Percentiles rank a stretch among this genome's conserved stretches.
Conservation (phyloP, 2,113 vertebrate genomes). For the Tyrannus savana region DNA sequence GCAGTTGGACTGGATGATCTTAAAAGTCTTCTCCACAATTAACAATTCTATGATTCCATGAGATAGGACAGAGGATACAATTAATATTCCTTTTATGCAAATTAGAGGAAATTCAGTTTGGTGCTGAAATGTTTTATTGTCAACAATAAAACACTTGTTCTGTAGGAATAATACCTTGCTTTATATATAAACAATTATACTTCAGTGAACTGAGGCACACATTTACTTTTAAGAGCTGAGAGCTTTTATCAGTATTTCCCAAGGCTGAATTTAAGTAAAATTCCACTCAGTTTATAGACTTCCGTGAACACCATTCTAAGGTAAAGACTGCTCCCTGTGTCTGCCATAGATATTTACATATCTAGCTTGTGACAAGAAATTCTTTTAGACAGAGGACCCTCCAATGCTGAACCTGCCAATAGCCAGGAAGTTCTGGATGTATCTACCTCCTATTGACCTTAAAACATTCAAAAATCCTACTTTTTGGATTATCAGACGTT, state of each 20-base stretch:
- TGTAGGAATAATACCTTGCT: background rate
- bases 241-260: background rate
- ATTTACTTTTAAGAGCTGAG: background rate
- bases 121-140: background rate
- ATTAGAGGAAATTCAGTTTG: background rate
- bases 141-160: background rate
- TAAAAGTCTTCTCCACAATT: background rate
- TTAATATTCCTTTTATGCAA: background rate
- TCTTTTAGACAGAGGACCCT: background rate
- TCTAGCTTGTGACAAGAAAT: background rate
- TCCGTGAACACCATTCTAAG: background rate
- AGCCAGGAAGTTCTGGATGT: background rate
- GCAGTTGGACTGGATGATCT: fast-evolving
- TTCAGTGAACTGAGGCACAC: background rate
- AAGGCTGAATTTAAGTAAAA: background rate
- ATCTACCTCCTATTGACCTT: background rate
- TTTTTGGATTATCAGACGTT: background rate
- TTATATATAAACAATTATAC: background rate
- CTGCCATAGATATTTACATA: background rate
- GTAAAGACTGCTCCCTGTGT: background rate
- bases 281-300: background rate
- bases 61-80: background rate
- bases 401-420: background rate
- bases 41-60: background rate
- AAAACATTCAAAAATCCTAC: background rate